These are phyloP conservation scores for Istiophorus platypterus DNA, from an alignment of 2,113 vertebrate genomes.

Conservation along the genomic window DNA sequence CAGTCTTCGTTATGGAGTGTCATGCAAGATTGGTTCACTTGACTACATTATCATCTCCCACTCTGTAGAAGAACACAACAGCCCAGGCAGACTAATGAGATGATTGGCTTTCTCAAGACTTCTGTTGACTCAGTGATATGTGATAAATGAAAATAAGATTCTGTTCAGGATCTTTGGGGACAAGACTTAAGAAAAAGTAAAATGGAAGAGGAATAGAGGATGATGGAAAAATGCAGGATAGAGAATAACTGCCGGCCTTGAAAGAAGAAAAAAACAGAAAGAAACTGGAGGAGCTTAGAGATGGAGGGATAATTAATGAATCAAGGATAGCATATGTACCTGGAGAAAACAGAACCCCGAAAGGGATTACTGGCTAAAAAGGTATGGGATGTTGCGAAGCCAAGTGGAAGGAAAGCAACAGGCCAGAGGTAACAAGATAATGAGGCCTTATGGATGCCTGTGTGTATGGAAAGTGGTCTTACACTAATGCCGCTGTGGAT, in stretches of 20 bases:
- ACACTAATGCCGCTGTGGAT: slow-evolving; percentile 96
- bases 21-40: slow-evolving; percentile 50
- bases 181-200: slow-evolving; percentile 4
- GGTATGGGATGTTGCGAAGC: slow-evolving; percentile 16
- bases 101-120: slow-evolving; percentile 34
- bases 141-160: slow-evolving; percentile 33
- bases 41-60: slow-evolving; percentile 43
- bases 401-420: slow-evolving; percentile 17
- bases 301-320: slow-evolving; percentile 33
- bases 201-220: not conserved
- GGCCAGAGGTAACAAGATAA: slow-evolving; percentile 59
- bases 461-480: slow-evolving; percentile 38
- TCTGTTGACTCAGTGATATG: slow-evolving; percentile 25
- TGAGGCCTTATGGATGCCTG: slow-evolving; percentile 32
- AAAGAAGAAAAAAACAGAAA: slow-evolving; percentile 29
- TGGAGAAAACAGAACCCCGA: slow-evolving; percentile 22
- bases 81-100: slow-evolving; percentile 29
- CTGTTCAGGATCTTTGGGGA: slow-evolving; percentile 24
- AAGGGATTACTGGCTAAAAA: slow-evolving; percentile 43
- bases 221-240: slow-evolving; percentile 10
- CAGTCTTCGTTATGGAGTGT: slow-evolving; percentile 64
- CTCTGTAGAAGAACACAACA: slow-evolving; percentile 12
- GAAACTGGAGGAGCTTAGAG: slow-evolving; percentile 16
- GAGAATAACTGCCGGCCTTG: slow-evolving; percentile 13
- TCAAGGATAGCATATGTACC: slow-evolving; percentile 31